phyloP scores from a whole-genome alignment of 2,888 invertebrate genomes.

The Crioceris asparagi region DNA sequence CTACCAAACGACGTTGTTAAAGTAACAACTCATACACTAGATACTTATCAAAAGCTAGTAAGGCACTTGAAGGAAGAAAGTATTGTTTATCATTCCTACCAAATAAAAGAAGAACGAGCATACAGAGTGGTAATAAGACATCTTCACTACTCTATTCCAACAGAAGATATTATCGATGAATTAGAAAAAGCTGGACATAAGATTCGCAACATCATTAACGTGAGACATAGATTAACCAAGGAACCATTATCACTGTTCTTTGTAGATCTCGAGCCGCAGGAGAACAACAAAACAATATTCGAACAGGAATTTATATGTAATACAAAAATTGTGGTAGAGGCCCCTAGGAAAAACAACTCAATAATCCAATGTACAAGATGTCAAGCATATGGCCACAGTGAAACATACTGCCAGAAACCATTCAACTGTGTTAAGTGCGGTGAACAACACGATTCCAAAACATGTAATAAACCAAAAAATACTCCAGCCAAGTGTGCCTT shows the following conservation, averaged over 20 bases:
- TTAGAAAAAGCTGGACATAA: conserved; percentile 1
- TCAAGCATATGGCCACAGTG: conserved; percentile 4
- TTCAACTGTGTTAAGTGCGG: conserved; percentile 7
- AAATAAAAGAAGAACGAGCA: conserved; percentile 1
- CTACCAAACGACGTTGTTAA: conserved; percentile 2
- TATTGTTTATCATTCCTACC: background rate
- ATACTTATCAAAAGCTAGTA: conserved; percentile 3
- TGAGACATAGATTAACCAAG: conserved; percentile 2
- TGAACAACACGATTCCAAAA: conserved; percentile 4
- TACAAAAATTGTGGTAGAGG: conserved; percentile 1
- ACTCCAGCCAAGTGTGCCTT: conserved; percentile 6
- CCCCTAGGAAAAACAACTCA: conserved; percentile 1
- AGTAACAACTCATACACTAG: background rate
- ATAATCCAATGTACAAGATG: conserved; percentile 6
- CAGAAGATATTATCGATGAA: background rate
- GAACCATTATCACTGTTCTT: conserved; percentile 5
- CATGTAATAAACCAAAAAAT: conserved; percentile 3
- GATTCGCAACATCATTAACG: conserved; percentile 2
- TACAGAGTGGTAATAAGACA: conserved; percentile 3
- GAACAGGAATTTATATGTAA: background rate
- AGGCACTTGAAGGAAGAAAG: background rate
- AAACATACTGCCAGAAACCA: conserved; percentile 4
- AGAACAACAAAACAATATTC: background rate
- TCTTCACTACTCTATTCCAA: conserved; percentile 3
- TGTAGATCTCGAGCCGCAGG: background rate